phyloP scores from a whole-genome alignment of 2,113 vertebrate genomes.

The Hipposideros armiger region DNA sequence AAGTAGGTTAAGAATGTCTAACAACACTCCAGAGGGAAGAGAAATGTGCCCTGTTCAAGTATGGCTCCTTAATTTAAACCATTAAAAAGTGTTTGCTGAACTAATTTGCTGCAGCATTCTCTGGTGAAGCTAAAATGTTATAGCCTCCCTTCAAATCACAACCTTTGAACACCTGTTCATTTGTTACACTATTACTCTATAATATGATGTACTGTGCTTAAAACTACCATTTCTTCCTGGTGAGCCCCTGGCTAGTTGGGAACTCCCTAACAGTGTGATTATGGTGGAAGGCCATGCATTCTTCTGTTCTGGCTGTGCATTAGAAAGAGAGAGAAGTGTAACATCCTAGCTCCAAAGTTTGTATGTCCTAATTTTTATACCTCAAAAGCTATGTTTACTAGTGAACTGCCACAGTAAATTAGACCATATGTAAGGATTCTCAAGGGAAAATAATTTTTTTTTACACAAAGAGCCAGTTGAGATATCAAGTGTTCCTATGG shows the following conservation, averaged over 20 bases:
- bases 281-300: neutral
- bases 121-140: neutral
- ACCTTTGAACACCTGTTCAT: neutral
- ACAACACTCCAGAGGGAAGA: neutral
- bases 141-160: neutral
- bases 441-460: neutral
- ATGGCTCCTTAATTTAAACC: constrained; percentile 56
- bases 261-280: neutral
- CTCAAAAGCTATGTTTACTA: neutral
- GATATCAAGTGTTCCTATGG: neutral
- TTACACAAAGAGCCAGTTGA: neutral
- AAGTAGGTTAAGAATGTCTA: constrained; percentile 63
- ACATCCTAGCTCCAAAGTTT: neutral
- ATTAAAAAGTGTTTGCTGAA: constrained; percentile 39
- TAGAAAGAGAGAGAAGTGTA: neutral
- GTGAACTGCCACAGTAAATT: neutral
- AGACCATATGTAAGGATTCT: neutral
- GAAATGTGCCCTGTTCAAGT: neutral
- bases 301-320: neutral
- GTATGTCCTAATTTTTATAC: neutral
- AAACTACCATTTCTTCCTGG: neutral
- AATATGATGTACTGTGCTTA: neutral
- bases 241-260: neutral
- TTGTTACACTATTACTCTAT: neutral
- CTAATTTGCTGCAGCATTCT: constrained; percentile 36